Evolutionary conservation across 2,888 invertebrate genomes (phyloP), one percentile per base, ranked within the genome.

Genomic region (Tetragonisca angustula): DNA sequence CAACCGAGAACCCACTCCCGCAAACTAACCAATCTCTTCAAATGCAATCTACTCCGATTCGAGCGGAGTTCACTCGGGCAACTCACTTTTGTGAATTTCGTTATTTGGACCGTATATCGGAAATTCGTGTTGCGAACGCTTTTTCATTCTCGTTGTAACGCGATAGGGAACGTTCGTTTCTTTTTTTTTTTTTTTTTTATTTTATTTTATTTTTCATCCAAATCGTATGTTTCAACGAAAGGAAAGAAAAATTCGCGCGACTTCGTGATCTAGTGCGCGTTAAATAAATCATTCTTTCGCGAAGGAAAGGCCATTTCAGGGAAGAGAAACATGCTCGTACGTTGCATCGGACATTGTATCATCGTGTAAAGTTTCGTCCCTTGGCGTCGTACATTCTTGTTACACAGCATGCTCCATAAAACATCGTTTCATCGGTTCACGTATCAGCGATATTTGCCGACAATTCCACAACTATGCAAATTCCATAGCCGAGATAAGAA

Each of bases 401-500:
- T 59, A 24, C 62, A 79, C 15, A 52, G 6, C 52, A 62, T 19
- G 27, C 6, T 6, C 50, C 56, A 50, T 68, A 73, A 73, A 81
- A 4, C 62, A 49, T 32, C 32, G 36, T 61, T 24, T 24, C 61
- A 24, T 17, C 24, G 61, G 24, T 6, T 17, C 24, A 70, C 62
- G n/a, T 73, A 43, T 50, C 59, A 24, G 64, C 21, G 52, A 59
- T 70, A 65, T 59, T 61, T 32, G 64, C 52, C 24, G 64, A 74
- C 71, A 73, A 56, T 81, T 65, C 32, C 11, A 6, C 43, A 11
- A 43, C 43, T 2, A 64, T 64, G 69, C 67, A 61, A 82, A 81
- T 61, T 71, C 24, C 24, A 24, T 19, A 50, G 19, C 4, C 4
- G 17, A 65, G 82, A 71, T 81, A 82, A 81, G 82, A 19, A 65